phyloP scores from a whole-genome alignment of 1,140 invertebrate species.

The Aphelenchoides fujianensis region DNA sequence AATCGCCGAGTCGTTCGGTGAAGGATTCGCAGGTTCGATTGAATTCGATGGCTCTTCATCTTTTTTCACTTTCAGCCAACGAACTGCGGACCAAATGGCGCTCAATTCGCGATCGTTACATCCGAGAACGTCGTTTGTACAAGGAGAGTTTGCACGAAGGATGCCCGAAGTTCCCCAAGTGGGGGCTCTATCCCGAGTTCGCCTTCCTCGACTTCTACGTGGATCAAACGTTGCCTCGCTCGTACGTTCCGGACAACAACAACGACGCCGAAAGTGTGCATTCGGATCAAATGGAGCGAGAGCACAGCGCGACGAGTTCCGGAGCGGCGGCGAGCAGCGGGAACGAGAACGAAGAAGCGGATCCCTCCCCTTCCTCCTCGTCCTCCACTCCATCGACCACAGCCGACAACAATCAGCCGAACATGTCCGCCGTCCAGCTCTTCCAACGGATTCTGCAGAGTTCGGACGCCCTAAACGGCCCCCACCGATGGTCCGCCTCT shows the following conservation, averaged over 20 bases:
- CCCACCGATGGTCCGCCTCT: neutral
- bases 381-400: conserved; percentile 14
- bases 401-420: neutral
- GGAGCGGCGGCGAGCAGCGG: neutral
- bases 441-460: conserved; percentile 14
- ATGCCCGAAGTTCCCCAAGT: conserved; percentile 1
- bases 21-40: conserved; percentile 13
- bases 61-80: conserved; percentile 19
- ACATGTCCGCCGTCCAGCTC: neutral
- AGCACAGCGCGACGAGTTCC: neutral
- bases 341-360: conserved; percentile 1
- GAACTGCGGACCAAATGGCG: conserved; percentile 27
- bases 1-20: conserved; percentile 20
- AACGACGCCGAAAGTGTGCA: conserved; percentile 11
- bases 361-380: conserved; percentile 6
- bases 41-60: no score
- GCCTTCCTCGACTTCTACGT: conserved; percentile 22
- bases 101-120: conserved; percentile 26
- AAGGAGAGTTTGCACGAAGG: conserved; percentile 13
- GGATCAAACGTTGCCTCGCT: conserved; percentile 6
- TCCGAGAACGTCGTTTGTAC: conserved; percentile 28
- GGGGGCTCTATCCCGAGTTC: conserved; percentile 22
- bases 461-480: neutral
- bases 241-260: neutral
- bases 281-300: neutral